These are phyloP conservation scores for Zoanthus sansibaricus DNA, from an alignment of 92 coral and sea anemone genomes.

Conservation along the genomic window DNA sequence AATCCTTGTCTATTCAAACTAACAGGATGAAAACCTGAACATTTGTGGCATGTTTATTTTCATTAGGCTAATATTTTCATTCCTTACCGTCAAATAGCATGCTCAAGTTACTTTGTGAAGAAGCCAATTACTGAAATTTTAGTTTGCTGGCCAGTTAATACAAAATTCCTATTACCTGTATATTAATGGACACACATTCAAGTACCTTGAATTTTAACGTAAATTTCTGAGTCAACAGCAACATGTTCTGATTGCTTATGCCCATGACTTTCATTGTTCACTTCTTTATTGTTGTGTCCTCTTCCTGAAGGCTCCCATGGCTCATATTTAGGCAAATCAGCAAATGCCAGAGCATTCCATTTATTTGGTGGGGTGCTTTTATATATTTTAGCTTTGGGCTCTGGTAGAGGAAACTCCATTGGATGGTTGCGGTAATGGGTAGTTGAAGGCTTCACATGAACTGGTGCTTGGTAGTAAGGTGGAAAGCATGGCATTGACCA, in stretches of 20 bases:
- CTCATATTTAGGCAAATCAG: background rate
- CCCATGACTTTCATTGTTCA: background rate
- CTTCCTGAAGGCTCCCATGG: conserved; percentile 1
- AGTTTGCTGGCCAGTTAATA: background rate
- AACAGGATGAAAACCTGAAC: background rate
- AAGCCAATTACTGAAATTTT: conserved; percentile 1
- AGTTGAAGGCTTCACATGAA: background rate
- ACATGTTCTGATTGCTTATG: conserved; percentile 4
- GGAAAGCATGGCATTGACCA: conserved; percentile 1
- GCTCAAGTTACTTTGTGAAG: conserved; percentile 8
- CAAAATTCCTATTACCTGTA: background rate
- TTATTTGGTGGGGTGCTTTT: background rate
- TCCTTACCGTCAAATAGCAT: background rate
- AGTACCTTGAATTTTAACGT: background rate
- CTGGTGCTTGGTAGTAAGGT: background rate
- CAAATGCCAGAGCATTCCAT: background rate
- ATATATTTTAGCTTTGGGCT: background rate
- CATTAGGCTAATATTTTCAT: background rate
- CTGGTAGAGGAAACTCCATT: background rate
- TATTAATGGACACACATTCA: conserved; percentile 6
- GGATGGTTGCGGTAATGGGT: background rate
- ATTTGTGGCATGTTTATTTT: conserved; percentile 3
- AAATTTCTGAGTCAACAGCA: conserved; percentile 7
- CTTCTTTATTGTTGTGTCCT: background rate
- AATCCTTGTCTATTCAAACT: background rate